These are phyloP conservation scores for Geotrypetes seraphini DNA, from an alignment of 2,797 vertebrate species.

Conservation along the genomic window DNA sequence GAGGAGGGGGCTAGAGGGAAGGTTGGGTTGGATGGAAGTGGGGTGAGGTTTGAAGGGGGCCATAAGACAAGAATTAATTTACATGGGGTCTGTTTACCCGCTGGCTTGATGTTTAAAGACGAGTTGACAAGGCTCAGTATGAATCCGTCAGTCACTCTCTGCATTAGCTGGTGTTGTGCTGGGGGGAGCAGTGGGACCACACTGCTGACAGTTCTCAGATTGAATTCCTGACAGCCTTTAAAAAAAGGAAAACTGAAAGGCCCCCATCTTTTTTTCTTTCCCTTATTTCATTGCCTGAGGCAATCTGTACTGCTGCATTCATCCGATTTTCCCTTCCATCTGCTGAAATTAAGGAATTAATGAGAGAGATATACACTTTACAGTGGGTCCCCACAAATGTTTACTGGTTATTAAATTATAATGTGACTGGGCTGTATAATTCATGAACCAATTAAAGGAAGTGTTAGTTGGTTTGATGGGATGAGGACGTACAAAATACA, in stretches of 20 bases:
- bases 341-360: slow-evolving; percentile 99
- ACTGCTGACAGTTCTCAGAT: slow-evolving; percentile 78
- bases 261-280: slow-evolving; percentile 48
- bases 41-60: slow-evolving; percentile 30
- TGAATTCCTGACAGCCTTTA: slow-evolving; percentile 86
- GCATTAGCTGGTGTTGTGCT: slow-evolving; percentile 34
- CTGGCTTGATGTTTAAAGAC: slow-evolving; percentile 69
- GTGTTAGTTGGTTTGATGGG: slow-evolving; percentile 99
- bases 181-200: slow-evolving; percentile 40
- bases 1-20: slow-evolving; percentile 30
- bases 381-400: slow-evolving; percentile 86
- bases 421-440: slow-evolving; percentile 94
- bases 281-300: slow-evolving; percentile 68
- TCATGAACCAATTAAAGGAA: slow-evolving; percentile 99
- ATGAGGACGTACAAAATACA: slow-evolving; percentile 97
- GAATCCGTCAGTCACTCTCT: slow-evolving; percentile 64
- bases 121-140: slow-evolving; percentile 56
- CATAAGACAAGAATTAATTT: slow-evolving; percentile 70
- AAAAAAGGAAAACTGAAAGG: slow-evolving; percentile 51
- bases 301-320: slow-evolving; percentile 66
- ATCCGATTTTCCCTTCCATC: slow-evolving; percentile 80
- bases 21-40: slow-evolving; percentile 51
- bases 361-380: slow-evolving; percentile 89
- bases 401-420: slow-evolving; percentile 99
- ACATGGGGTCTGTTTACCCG: slow-evolving; percentile 67